phyloP scores from a whole-genome alignment of 2,113 vertebrate species.

The Eretmochelys imbricata region DNA sequence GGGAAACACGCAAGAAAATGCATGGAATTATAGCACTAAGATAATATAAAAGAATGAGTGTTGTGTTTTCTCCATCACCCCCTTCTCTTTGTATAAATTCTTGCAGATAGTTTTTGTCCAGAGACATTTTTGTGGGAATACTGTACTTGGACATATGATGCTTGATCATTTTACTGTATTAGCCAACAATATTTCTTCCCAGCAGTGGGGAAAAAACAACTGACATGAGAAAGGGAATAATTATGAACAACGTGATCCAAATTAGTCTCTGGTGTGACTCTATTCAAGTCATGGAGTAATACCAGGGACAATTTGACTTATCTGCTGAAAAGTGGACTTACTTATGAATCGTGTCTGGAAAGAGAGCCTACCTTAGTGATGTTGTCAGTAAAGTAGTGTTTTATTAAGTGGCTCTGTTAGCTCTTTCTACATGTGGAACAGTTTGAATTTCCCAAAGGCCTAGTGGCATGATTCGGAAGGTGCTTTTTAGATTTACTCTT shows the following conservation, averaged over 20 bases:
- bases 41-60: neutral
- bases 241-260: neutral
- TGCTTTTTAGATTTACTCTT: conserved; percentile 41
- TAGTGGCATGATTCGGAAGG: conserved; percentile 18
- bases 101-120: neutral
- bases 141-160: neutral
- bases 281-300: neutral
- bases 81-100: neutral
- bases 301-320: neutral
- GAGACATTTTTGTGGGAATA: neutral
- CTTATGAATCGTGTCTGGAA: neutral
- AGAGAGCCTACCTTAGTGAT: neutral
- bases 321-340: neutral
- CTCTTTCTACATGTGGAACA: conserved; percentile 1
- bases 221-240: neutral
- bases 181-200: neutral
- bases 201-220: neutral
- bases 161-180: neutral
- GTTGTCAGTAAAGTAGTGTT: conserved; percentile 7
- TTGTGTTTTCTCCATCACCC: neutral
- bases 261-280: neutral
- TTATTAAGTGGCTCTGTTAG: conserved; percentile 2
- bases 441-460: conserved; percentile 53
- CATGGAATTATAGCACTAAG: neutral
- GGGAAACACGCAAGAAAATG: conserved; percentile 4